Conservation (phyloP, 2,888 invertebrate genomes). For the Melitaea athalia region DNA sequence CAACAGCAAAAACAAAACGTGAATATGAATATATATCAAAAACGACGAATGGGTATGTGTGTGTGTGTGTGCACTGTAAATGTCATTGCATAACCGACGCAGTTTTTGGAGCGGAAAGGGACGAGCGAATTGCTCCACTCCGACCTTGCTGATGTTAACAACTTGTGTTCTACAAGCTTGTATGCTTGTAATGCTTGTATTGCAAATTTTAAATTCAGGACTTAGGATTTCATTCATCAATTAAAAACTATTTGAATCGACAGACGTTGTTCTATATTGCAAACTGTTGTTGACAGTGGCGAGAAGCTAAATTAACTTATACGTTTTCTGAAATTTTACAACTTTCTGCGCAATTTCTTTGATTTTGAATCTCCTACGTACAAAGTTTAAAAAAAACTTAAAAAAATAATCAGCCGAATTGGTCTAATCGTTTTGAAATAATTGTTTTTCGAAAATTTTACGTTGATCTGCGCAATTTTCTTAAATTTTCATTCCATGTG, state of each 20-base stretch:
- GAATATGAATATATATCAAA: background rate
- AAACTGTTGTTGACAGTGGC: too few species aligned
- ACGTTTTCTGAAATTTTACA: too few species aligned
- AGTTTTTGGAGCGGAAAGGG: conserved; percentile 80
- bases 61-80: conserved; percentile 26
- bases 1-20: background rate
- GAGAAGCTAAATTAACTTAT: too few species aligned
- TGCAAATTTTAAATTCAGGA: conserved; percentile 7
- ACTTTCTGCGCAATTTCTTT: too few species aligned
- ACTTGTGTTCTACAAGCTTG: conserved; percentile 22
- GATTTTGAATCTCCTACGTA: too few species aligned
- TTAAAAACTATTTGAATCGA: background rate
- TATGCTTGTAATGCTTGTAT: too few species aligned
- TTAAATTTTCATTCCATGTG: background rate
- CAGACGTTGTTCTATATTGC: too few species aligned
- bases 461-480: background rate
- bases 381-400: too few species aligned
- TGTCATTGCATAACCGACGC: conserved; percentile 65
- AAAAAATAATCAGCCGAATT: too few species aligned
- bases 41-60: too few species aligned
- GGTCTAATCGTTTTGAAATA: too few species aligned
- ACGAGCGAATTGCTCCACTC: conserved; percentile 64
- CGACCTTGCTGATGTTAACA: conserved; percentile 61
- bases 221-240: background rate
- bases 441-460: too few species aligned